phyloP scores from a whole-genome alignment of 2,113 vertebrate genomes.

The Myotis davidii region DNA sequence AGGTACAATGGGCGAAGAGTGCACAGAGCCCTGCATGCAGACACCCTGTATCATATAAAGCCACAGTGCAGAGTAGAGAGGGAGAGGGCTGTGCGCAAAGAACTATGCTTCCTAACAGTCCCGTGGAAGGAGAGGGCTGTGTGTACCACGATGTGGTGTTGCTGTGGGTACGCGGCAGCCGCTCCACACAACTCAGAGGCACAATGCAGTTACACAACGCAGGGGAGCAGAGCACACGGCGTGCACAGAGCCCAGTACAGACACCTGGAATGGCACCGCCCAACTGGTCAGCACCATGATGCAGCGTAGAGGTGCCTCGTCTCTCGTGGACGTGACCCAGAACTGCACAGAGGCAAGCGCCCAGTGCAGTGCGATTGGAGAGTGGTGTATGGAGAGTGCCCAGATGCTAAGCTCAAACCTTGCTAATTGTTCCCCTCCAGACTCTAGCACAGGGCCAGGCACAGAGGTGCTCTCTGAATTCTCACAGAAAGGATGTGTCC shows the following conservation, averaged over 20 bases:
- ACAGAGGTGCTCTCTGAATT: not conserved
- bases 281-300: not conserved
- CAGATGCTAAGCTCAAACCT: not conserved
- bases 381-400: not conserved
- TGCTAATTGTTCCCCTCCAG: not conserved
- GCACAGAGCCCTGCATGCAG: not conserved
- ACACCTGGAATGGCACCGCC: rapidly evolving
- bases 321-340: not conserved
- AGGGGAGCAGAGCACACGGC: not conserved
- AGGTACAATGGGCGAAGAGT: not conserved
- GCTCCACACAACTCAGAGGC: not conserved
- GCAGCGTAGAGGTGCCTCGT: not conserved
- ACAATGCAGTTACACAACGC: rapidly evolving
- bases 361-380: not conserved
- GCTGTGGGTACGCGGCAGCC: rapidly evolving
- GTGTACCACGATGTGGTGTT: rapidly evolving
- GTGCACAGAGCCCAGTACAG: too few species aligned
- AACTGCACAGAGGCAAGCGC: rapidly evolving
- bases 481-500: not conserved
- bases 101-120: not conserved
- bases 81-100: not conserved
- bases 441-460: not conserved
- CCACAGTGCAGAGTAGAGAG: not conserved
- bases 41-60: not conserved
- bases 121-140: rapidly evolving